Evolutionary conservation across 1,140 invertebrate species (phyloP).

Genomic region (Frieseomelitta varia): DNA sequence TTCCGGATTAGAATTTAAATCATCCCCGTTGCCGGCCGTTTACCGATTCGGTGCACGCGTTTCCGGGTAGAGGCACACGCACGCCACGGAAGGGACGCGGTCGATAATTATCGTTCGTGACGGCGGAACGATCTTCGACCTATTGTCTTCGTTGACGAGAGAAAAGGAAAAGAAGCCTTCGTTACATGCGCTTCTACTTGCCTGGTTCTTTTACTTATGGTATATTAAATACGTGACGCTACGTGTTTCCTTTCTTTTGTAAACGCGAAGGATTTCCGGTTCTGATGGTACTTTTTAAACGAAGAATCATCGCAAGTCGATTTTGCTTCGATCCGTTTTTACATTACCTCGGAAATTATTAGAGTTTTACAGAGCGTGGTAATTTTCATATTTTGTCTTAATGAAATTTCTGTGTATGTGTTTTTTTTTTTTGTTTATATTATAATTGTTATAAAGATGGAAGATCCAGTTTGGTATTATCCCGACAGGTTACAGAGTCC

Average conservation of each 20-base stretch:
- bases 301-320: neutral
- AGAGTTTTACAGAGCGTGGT: neutral
- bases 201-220: neutral
- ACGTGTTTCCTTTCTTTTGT: neutral
- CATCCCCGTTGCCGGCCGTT: neutral
- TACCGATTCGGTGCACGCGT: constrained; percentile 46
- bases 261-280: neutral
- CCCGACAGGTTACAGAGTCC: no score
- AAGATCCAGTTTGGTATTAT: no score
- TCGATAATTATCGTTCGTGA: constrained; percentile 49
- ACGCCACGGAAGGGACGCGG: constrained; percentile 17
- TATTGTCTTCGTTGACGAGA: neutral
- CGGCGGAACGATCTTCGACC: neutral
- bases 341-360: neutral
- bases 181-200: neutral
- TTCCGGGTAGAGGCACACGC: constrained; percentile 35
- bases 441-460: no score
- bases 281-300: neutral
- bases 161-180: neutral
- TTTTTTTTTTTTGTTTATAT: no score
- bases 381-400: neutral
- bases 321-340: neutral
- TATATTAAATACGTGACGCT: neutral
- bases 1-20: constrained; percentile 58
- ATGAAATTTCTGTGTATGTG: no score